Evolutionary conservation across 92 coral and sea anemone species (phyloP).

Genomic region (Porites divaricata): DNA sequence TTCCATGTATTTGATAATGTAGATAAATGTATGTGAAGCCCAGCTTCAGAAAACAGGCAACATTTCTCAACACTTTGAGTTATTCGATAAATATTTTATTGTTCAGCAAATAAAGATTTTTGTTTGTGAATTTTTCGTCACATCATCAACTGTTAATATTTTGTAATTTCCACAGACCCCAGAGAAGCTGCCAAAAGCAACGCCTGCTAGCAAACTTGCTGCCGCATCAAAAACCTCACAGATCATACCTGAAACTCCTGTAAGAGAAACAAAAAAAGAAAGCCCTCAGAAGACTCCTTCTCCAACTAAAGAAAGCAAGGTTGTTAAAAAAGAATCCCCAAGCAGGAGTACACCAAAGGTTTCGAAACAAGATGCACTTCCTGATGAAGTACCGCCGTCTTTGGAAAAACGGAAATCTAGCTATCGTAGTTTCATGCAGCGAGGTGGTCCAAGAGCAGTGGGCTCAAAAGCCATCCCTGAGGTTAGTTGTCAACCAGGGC

Average conservation of each 20-base stretch:
- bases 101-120: too few species aligned
- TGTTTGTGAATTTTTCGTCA: neutral
- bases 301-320: slow-evolving; percentile 47
- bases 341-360: slow-evolving; percentile 50
- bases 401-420: slow-evolving; percentile 85
- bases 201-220: slow-evolving; percentile 40
- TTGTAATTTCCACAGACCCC: neutral
- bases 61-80: too few species aligned
- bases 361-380: slow-evolving; percentile 33
- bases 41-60: too few species aligned
- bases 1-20: too few species aligned
- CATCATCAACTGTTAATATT: too few species aligned
- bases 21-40: too few species aligned
- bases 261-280: neutral
- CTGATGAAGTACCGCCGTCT: slow-evolving; percentile 76
- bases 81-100: too few species aligned
- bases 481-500: too few species aligned
- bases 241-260: slow-evolving; percentile 65
- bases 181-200: slow-evolving; percentile 17
- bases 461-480: slow-evolving; percentile 91
- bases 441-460: slow-evolving; percentile 87
- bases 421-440: slow-evolving; percentile 82
- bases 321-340: slow-evolving; percentile 34
- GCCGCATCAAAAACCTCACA: slow-evolving; percentile 41
- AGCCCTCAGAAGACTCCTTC: slow-evolving; percentile 46